Conservation (phyloP, 35 echinoderm and acorn worm species). For the Eucidaris tribuloides region DNA sequence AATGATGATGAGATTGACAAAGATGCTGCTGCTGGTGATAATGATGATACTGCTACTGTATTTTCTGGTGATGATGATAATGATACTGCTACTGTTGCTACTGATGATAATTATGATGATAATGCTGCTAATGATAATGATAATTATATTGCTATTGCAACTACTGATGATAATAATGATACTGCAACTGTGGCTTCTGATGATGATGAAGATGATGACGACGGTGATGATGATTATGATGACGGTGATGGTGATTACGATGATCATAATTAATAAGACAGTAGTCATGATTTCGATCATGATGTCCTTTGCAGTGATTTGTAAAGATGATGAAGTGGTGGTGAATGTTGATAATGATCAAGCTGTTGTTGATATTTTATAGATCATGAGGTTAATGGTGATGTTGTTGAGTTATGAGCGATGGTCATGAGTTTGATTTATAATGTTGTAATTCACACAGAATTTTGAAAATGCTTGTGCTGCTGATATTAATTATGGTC, state of each 20-base stretch:
- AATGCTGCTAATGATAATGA: constrained; percentile 1
- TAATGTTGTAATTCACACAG: too few species aligned
- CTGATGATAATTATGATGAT: background rate
- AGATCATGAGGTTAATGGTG: too few species aligned
- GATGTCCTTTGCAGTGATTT: background rate
- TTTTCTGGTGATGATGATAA: background rate
- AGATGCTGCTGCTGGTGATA: constrained; percentile 3
- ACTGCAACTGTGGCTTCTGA: background rate
- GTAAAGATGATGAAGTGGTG: background rate
- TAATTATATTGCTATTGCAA: background rate
- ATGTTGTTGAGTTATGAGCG: too few species aligned
- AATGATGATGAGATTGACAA: background rate
- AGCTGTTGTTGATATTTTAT: too few species aligned
- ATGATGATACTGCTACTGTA: background rate
- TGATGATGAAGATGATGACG: background rate
- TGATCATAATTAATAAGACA: background rate
- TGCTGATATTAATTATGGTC: too few species aligned
- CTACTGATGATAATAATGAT: background rate
- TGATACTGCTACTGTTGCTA: background rate
- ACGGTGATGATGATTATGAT: background rate
- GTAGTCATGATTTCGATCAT: background rate
- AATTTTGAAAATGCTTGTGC: too few species aligned
- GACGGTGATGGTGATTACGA: background rate
- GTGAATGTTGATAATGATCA: background rate
- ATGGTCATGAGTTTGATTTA: too few species aligned